Base-by-base conservation (phyloP, 1,140 invertebrate genomes). In the Drosophila ohnishii region DNA sequence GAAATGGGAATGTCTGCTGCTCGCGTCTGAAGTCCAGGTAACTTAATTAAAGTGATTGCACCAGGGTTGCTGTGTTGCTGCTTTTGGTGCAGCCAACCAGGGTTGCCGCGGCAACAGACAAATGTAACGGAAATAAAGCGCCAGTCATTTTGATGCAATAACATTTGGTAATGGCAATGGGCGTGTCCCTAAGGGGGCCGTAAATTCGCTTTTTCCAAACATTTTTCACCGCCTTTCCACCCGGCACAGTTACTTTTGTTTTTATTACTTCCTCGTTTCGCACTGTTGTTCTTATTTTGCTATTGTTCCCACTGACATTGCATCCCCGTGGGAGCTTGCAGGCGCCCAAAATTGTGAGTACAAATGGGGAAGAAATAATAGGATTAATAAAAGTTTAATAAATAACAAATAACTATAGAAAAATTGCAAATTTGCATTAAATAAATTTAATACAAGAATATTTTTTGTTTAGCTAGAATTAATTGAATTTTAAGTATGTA, bases 281-380 rank as follows among this genome's bases (percentile, higher is more conserved):
- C 58, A 75, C 70, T 82, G 65, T 72, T 60, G 64, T 72, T 78
- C 58, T 70, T 83, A 55, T 80, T 71, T 50, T 30, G 70, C 60
- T 25, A 75, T 69, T 87, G 61, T 74, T 72, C 48, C 78, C 69
- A 76, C 63, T 75, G 80, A 85, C 85, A 87, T 69, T 74, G 84
- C 80, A 87, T 87, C 84, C 84, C 84, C 84, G 84, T 87, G 84
- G 84, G 80, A 87, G 73, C 71, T 58, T 34, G 60, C 59, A 67
- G 47, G 67, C 70, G 53, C 75, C 64, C 58, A 62, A 86, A 86
- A 83, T 69, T 71, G 50, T 75, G 51, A 67, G 16, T 53, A 66
- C 72, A 63, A 34, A 14, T 16, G 9, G 57, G 58, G 32, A 5
- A 35, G 14, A 16, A 19, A 8, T 35, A 47, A 34, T 45, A 45